These are phyloP conservation scores for Cuculus canorus DNA, from an alignment of 2,797 vertebrate genomes.

Conservation along the genomic window DNA sequence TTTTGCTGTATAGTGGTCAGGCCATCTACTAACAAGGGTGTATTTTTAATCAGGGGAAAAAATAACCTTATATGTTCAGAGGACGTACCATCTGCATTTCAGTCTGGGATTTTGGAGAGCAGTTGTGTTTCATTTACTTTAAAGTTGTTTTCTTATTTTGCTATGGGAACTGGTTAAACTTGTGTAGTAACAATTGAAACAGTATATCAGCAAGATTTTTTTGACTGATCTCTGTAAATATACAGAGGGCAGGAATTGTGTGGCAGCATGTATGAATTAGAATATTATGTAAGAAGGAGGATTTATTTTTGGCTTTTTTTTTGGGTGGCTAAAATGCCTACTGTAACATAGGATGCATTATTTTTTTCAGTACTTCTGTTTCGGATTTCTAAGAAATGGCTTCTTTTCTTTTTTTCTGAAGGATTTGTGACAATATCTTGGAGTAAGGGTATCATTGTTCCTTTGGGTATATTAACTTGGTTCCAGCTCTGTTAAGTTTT, in stretches of 20 bases:
- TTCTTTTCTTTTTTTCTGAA: background rate
- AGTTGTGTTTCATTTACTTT: background rate
- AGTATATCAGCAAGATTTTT: background rate
- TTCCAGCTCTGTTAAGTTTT: background rate
- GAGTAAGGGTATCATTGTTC: background rate
- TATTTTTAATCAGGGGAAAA: background rate
- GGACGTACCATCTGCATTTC: background rate
- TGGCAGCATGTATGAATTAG: background rate
- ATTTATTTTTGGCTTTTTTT: background rate
- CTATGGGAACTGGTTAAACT: background rate
- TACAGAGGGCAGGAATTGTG: constrained; percentile 20
- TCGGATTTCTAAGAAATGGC: background rate
- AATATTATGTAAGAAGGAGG: background rate
- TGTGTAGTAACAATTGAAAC: background rate
- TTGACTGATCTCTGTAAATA: constrained; percentile 5
- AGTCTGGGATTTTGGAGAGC: background rate
- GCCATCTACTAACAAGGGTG: background rate
- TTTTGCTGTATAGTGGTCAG: background rate
- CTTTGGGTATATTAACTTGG: background rate
- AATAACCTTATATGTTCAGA: background rate
- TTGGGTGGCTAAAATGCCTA: background rate
- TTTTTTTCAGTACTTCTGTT: background rate
- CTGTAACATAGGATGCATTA: background rate
- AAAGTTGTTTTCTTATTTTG: background rate
- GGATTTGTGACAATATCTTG: background rate